phyloP scores from a whole-genome alignment of 2,797 vertebrate species.

The Pseudochaenichthys georgianus region DNA sequence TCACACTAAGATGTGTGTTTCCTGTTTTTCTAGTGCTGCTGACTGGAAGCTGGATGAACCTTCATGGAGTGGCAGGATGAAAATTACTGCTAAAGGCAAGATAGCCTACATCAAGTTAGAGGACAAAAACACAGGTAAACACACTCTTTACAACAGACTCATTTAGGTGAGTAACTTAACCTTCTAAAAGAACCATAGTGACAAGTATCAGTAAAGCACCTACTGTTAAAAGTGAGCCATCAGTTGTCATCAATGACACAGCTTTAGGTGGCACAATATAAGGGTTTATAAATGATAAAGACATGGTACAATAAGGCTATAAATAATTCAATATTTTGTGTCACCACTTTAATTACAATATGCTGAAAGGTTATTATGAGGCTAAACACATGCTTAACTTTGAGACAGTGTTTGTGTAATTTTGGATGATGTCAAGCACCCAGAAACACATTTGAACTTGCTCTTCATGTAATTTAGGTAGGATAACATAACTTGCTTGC shows the following conservation, averaged over 20 bases:
- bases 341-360: no score
- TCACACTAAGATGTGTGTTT: conserved; percentile 9
- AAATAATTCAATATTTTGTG: no score
- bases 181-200: background rate
- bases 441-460: background rate
- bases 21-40: conserved; percentile 86
- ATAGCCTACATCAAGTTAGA: conserved; percentile 93
- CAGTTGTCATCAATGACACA: background rate
- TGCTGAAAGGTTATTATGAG: no score
- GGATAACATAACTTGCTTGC: background rate
- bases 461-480: background rate
- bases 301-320: background rate
- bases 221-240: background rate
- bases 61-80: conserved; percentile 93
- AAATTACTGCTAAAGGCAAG: conserved; percentile 92
- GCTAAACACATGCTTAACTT: no score
- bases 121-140: conserved; percentile 91
- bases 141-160: background rate
- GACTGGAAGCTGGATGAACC: conserved; percentile 98
- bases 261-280: background rate
- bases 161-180: background rate
- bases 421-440: background rate
- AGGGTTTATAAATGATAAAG: background rate
- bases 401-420: background rate
- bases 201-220: background rate